A percentile compares a stretch with the other conserved stretches of the same genome.
Conservation (phyloP, 2,888 invertebrate species). For the Apotomis betuletana region DNA sequence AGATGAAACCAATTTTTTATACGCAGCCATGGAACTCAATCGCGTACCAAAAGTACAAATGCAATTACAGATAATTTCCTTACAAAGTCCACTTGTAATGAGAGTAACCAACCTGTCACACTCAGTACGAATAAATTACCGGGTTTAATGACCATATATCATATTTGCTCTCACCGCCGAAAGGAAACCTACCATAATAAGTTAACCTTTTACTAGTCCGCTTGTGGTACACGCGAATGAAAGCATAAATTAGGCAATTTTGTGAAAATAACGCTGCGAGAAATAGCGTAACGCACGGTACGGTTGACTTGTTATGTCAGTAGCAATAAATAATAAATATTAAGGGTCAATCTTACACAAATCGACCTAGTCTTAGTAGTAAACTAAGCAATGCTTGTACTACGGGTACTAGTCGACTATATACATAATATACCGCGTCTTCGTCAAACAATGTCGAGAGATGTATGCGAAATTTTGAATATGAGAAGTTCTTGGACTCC, state of each 20-base stretch:
- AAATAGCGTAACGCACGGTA: background rate
- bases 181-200: slow-evolving; percentile 13
- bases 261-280: slow-evolving; percentile 7
- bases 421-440: too few species aligned
- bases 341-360: too few species aligned
- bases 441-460: too few species aligned
- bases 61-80: background rate
- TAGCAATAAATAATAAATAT: too few species aligned
- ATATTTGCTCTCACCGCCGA: slow-evolving; percentile 17
- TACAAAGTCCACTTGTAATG: slow-evolving; percentile 7
- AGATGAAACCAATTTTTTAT: background rate
- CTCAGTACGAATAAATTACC: slow-evolving; percentile 4
- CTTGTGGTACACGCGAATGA: slow-evolving; percentile 32
- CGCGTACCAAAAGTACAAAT: background rate
- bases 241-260: slow-evolving; percentile 34
- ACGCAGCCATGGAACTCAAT: too few species aligned
- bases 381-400: too few species aligned
- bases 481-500: too few species aligned
- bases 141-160: slow-evolving; percentile 22
- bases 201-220: slow-evolving; percentile 16
- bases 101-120: background rate
- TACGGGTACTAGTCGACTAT: too few species aligned
- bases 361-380: too few species aligned
- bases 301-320: background rate
- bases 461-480: too few species aligned